Evolutionary conservation across 2,113 vertebrate species (phyloP).

Genomic region (Vulpes vulpes): DNA sequence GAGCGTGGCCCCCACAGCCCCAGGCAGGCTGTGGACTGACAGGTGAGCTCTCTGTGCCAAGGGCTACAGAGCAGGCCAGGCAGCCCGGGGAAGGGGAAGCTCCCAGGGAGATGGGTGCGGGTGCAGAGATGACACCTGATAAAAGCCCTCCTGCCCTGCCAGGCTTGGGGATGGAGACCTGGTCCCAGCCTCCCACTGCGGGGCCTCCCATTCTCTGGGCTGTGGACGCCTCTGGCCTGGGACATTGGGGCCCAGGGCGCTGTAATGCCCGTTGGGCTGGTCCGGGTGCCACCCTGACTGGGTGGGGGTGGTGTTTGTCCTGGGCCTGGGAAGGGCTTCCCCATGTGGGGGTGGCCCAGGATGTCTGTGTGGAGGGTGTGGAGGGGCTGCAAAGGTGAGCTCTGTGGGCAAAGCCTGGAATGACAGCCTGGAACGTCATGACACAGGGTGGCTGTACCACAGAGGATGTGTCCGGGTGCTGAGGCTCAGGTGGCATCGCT

Average conservation of each 20-base stretch:
- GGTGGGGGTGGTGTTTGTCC: neutral
- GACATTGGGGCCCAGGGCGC: neutral
- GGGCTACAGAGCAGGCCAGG: neutral
- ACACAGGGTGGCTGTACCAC: conserved; percentile 79
- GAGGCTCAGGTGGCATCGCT: neutral
- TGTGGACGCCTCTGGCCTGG: too few species aligned
- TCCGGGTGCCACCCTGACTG: neutral
- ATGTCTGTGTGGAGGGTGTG: neutral
- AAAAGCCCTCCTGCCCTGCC: neutral
- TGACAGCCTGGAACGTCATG: conserved; percentile 73
- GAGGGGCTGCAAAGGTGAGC: conserved; percentile 24
- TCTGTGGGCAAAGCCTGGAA: conserved; percentile 73
- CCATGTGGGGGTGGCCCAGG: neutral
- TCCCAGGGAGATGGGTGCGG: neutral
- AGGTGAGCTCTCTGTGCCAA: neutral
- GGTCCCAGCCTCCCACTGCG: neutral
- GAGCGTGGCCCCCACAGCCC: neutral
- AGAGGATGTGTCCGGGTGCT: conserved; percentile 69
- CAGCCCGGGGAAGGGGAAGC: neutral
- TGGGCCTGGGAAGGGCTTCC: neutral
- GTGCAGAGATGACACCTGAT: neutral
- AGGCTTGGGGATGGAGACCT: neutral
- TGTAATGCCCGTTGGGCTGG: neutral
- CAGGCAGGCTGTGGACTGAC: neutral
- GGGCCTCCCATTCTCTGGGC: neutral